Percentiles rank a stretch among this genome's conserved stretches.
These are phyloP conservation scores for Cotesia glomerata DNA, from an alignment of 1,140 invertebrate genomes.

Conservation along the genomic window DNA sequence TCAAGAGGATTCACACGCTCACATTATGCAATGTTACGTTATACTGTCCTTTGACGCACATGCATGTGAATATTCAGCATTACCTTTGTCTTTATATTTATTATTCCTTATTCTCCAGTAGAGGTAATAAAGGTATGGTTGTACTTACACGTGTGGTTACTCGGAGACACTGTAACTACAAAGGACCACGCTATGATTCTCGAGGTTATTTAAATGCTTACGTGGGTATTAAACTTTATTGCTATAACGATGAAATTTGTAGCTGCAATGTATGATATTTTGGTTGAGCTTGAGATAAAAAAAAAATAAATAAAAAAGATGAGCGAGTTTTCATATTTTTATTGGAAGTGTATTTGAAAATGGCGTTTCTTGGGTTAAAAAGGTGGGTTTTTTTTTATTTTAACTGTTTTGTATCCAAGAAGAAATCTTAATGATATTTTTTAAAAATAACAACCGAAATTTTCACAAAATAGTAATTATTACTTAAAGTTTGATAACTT, in stretches of 20 bases:
- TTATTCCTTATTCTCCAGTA: no score
- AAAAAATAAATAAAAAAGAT: no score
- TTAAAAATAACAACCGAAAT: no score
- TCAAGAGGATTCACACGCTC: constrained; percentile 12
- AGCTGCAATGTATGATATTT: constrained; percentile 5
- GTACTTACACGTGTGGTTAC: background rate
- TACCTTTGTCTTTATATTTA: background rate
- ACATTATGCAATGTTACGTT: constrained; percentile 15
- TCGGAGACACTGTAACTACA: background rate
- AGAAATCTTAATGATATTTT: no score
- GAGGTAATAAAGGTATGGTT: no score
- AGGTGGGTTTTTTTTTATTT: no score
- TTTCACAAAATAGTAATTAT: no score
- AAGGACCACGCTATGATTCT: background rate
- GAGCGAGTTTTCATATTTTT: no score
- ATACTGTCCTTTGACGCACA: background rate
- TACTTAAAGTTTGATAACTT: no score
- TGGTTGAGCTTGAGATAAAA: background rate
- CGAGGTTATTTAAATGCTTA: background rate
- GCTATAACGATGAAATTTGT: constrained; percentile 25
- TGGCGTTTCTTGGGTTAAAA: no score
- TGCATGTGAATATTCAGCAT: constrained; percentile 11
- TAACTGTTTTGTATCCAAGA: no score
- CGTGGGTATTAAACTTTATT: constrained; percentile 23
- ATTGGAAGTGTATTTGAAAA: no score